A percentile compares a stretch with the other conserved stretches of the same genome.
phyloP scores from a whole-genome alignment of 1,140 invertebrate genomes.

The Druon quercuslanigerum region DNA sequence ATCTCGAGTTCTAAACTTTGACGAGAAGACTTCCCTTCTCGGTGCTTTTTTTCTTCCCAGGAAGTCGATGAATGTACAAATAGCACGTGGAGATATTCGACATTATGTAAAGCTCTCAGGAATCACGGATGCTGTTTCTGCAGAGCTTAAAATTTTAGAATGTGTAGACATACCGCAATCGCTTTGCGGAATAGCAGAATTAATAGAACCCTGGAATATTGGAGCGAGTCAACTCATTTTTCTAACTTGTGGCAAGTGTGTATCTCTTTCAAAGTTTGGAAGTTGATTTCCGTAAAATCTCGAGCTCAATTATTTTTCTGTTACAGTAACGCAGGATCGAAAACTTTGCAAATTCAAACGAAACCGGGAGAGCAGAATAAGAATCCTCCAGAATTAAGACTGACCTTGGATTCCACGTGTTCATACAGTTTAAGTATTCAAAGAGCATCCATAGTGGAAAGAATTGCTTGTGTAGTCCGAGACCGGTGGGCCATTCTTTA shows the following conservation, averaged over 20 bases:
- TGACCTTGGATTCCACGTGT: slow-evolving; percentile 79
- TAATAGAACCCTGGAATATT: slow-evolving; percentile 80
- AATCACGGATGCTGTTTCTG: slow-evolving; percentile 53
- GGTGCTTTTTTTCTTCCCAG: slow-evolving; percentile 41
- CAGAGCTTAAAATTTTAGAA: slow-evolving; percentile 60
- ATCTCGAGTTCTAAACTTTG: slow-evolving; percentile 48
- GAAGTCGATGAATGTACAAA: slow-evolving; percentile 37
- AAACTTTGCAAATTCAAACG: slow-evolving; percentile 75
- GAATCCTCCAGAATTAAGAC: slow-evolving; percentile 69
- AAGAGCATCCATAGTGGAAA: slow-evolving; percentile 59
- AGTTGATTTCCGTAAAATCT: not conserved
- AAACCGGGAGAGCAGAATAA: slow-evolving; percentile 65
- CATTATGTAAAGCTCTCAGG: slow-evolving; percentile 57
- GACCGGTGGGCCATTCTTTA: slow-evolving; percentile 70
- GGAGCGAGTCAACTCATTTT: slow-evolving; percentile 79
- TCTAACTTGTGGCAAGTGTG: slow-evolving; percentile 76
- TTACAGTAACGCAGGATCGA: slow-evolving; percentile 72
- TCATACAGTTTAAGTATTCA: slow-evolving; percentile 74
- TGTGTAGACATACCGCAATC: slow-evolving; percentile 67
- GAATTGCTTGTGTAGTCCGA: slow-evolving; percentile 62
- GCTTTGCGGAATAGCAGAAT: slow-evolving; percentile 78
- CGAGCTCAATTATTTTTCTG: slow-evolving; percentile 40
- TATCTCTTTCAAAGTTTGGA: slow-evolving; percentile 35
- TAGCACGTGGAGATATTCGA: slow-evolving; percentile 55
- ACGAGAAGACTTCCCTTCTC: slow-evolving; percentile 35